phyloP scores from a whole-genome alignment of 2,797 vertebrate species.

The Myotis findleyi region DNA sequence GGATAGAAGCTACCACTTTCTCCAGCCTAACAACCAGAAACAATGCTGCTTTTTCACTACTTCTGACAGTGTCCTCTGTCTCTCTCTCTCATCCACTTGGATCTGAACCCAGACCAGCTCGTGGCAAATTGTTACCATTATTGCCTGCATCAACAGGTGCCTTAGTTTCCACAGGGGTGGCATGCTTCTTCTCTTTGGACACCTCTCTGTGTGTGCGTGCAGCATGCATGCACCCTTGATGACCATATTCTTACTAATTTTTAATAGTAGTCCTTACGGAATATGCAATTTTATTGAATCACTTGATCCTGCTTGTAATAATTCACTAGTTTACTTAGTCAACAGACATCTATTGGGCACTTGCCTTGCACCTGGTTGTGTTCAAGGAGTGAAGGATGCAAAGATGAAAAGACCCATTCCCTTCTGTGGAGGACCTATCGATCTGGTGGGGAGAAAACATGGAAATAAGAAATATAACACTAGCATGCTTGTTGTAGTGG shows the following conservation, averaged over 20 bases:
- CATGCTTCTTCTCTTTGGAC: not conserved
- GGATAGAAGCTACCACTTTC: not conserved
- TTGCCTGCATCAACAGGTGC: not conserved
- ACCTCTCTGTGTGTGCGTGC: not conserved
- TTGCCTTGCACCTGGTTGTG: not conserved
- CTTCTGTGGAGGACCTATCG: not conserved
- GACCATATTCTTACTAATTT: not conserved
- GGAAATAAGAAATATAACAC: not conserved
- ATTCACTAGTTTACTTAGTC: not conserved
- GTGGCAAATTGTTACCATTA: not conserved
- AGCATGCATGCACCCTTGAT: not conserved
- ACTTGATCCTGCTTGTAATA: not conserved
- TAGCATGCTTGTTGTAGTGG: not conserved
- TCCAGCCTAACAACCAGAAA: not conserved
- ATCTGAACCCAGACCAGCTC: not conserved
- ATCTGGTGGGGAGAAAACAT: not conserved
- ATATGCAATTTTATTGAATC: not conserved
- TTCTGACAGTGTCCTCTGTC: not conserved
- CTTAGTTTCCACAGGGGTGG: not conserved
- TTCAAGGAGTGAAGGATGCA: not conserved
- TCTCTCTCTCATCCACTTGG: not conserved
- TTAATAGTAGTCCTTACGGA: not conserved
- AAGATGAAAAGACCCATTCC: not conserved
- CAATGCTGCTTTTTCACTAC: not conserved
- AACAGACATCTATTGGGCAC: not conserved